These are phyloP conservation scores for Lithophane semibrunnea DNA, from an alignment of 2,888 invertebrate species.

Conservation along the genomic window DNA sequence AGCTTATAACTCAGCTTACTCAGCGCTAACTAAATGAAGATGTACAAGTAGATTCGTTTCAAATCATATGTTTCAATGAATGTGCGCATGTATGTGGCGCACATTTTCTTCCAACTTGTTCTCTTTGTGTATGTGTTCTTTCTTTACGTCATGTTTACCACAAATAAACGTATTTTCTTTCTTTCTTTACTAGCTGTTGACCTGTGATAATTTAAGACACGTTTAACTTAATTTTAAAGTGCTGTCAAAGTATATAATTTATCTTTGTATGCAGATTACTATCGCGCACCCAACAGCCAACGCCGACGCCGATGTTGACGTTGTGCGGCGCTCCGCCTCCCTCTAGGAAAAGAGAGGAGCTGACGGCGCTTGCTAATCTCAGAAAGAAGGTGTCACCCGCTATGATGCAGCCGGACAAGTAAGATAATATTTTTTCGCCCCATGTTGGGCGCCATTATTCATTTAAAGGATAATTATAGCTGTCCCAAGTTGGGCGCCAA, in stretches of 20 bases:
- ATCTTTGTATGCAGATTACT: slow-evolving; percentile 71
- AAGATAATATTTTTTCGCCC: slow-evolving; percentile 31
- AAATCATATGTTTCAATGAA: background rate
- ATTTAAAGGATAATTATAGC: background rate
- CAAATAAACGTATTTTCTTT: no score
- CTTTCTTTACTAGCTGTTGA: background rate
- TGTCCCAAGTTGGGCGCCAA: background rate
- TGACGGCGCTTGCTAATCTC: slow-evolving; percentile 92
- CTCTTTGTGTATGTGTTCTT: no score
- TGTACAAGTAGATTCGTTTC: background rate
- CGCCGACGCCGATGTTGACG: slow-evolving; percentile 85
- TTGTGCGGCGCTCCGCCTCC: slow-evolving; percentile 90
- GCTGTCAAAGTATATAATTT: background rate
- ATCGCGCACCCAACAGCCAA: slow-evolving; percentile 77
- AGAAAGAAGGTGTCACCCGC: slow-evolving; percentile 92
- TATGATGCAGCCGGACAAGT: slow-evolving; percentile 85
- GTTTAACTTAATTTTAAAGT: background rate
- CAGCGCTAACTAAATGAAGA: background rate
- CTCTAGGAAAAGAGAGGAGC: slow-evolving; percentile 93
- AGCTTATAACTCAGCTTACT: background rate
- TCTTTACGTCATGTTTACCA: no score
- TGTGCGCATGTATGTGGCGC: no score
- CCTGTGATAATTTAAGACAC: background rate
- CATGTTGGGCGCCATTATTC: background rate
- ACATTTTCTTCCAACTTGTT: no score